Base-by-base conservation (phyloP, 2,888 invertebrate genomes). In the Hirtodrosophila trivittata region DNA sequence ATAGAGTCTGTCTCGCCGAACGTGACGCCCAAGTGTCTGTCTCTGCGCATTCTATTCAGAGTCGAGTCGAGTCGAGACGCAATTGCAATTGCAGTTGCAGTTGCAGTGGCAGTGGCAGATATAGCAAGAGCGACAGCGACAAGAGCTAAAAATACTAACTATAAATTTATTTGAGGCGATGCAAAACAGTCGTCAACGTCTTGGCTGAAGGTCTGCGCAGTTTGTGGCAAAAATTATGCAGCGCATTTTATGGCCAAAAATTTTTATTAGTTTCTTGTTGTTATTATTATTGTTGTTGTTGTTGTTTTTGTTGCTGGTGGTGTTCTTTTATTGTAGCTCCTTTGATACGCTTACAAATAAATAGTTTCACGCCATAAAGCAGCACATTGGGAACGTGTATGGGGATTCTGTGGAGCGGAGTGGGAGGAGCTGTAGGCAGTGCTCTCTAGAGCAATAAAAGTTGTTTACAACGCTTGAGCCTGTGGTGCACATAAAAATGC, bases 311-410 rank as follows among this genome's bases (percentile, higher is more conserved):
- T 16, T 57, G 45, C 7, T 65, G 41, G 7, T 57, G 43, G 12
- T 54, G 55, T 43, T 13, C n/a, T 60, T 50, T 60, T 72, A 64
- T 74, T 68, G 75, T 66, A 58, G 69, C 69, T 83, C 69, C 81
- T 80, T 78, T 86, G 83, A 82, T 83, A 83, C 64, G 86, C 84
- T 85, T 62, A 78, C 85, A 82, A 81, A 78, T 82, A 81, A 81
- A 81, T 81, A 81, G 86, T 85, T 81, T 75, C 73, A 85, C 83
- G 76, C 86, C 74, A 85, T 77, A 76, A 78, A 81, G 54, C 60
- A 57, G 42, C 38, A n/a, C 57, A 32, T 16, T 30, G 51, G 35
- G 12, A 21, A 21, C 12, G 12, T 30, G 30, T 12, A 26, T n/a
- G 1, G 1, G 26, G 14, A 8, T 2, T 5, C 2, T 21, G 18